Conservation (phyloP, 2,113 vertebrate species). For the Chloropsis hardwickii region DNA sequence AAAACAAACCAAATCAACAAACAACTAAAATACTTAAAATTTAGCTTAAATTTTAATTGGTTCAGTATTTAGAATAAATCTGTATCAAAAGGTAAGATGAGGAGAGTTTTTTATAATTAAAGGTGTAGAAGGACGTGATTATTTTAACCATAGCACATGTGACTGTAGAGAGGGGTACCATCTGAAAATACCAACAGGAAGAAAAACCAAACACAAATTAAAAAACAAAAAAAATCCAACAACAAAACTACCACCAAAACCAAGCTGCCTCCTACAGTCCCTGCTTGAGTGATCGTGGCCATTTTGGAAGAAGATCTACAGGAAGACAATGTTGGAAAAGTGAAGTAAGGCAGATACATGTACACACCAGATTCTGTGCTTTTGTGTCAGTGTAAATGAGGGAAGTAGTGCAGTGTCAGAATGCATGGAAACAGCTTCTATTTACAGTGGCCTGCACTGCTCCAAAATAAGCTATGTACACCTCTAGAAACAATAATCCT, state of each 20-base stretch:
- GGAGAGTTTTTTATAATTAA: not conserved
- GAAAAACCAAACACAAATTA: not conserved
- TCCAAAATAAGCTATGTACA: not conserved
- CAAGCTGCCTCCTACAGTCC: not conserved
- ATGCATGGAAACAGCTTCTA: not conserved
- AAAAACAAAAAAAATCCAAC: not conserved
- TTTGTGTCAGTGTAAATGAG: not conserved
- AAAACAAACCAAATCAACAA: not conserved
- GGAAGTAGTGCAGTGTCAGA: not conserved
- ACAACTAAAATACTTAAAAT: not conserved
- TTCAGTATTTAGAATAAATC: not conserved
- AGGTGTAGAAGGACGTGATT: not conserved
- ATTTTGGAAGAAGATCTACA: not conserved
- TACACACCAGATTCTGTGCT: not conserved
- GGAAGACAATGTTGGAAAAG: not conserved
- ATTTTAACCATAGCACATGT: not conserved
- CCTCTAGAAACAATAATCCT: not conserved
- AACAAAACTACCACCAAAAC: not conserved
- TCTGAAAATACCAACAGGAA: not conserved
- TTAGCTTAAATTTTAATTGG: not conserved
- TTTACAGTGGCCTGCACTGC: not conserved
- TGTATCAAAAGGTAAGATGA: not conserved
- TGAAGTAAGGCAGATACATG: not conserved
- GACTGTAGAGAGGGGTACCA: not conserved
- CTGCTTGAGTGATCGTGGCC: not conserved